phyloP scores from a whole-genome alignment of 2,888 invertebrate genomes.

The Trypoxylon attenuatum region DNA sequence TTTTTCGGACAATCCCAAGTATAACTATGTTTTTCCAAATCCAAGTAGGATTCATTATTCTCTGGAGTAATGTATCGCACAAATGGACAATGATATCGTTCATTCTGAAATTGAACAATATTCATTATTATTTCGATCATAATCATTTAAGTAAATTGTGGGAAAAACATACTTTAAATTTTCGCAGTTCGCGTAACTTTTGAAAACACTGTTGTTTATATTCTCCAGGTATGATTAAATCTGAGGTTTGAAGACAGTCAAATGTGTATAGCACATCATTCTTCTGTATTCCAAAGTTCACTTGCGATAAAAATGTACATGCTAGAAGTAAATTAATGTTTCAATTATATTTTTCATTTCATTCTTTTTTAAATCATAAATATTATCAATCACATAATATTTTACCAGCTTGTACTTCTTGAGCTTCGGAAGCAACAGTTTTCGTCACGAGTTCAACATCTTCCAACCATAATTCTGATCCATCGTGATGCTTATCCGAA shows the following conservation, averaged over 20 bases:
- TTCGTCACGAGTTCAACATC: constrained; percentile 76
- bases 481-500: constrained; percentile 75
- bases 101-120: constrained; percentile 30
- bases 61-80: constrained; percentile 59
- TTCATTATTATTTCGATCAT: too few species aligned
- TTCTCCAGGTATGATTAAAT: constrained; percentile 51
- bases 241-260: constrained; percentile 56
- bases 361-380: too few species aligned
- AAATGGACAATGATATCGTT: constrained; percentile 56
- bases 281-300: constrained; percentile 61
- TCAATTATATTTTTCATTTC: constrained; percentile 2
- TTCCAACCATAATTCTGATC: constrained; percentile 79
- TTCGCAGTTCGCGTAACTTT: constrained; percentile 50
- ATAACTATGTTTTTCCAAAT: constrained; percentile 60
- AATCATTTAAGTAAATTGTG: background rate
- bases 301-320: constrained; percentile 56
- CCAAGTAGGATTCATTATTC: constrained; percentile 62
- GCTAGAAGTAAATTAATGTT: constrained; percentile 46
- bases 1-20: constrained; percentile 66
- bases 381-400: background rate
- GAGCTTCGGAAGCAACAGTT: constrained; percentile 75
- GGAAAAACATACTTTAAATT: constrained; percentile 45
- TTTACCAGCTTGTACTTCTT: constrained; percentile 74
- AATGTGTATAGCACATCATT: constrained; percentile 56
- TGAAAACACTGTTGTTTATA: constrained; percentile 55